These are phyloP conservation scores for Gryllus bimaculatus DNA, from an alignment of 1,140 invertebrate species.

Conservation along the genomic window DNA sequence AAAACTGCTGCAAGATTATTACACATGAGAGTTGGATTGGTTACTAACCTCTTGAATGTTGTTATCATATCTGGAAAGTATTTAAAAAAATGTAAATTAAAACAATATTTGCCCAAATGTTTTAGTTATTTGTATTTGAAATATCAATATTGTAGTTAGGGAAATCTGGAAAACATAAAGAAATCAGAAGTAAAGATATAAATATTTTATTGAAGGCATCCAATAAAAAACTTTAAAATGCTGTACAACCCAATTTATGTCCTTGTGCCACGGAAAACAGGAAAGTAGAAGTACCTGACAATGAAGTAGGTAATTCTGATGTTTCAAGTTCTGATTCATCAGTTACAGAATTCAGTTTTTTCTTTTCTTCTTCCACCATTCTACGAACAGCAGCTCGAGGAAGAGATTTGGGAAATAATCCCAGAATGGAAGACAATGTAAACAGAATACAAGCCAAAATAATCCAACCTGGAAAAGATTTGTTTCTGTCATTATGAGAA, in stretches of 20 bases:
- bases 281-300: not conserved
- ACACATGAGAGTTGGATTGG: slow-evolving; percentile 47
- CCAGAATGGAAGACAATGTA: slow-evolving; percentile 41
- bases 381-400: slow-evolving; percentile 38
- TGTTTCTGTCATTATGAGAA: too few species aligned
- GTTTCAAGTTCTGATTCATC: slow-evolving; percentile 18
- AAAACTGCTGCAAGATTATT: slow-evolving; percentile 46
- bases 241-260: too few species aligned
- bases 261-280: too few species aligned
- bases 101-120: not conserved
- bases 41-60: slow-evolving; percentile 38
- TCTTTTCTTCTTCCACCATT: slow-evolving; percentile 25
- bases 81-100: not conserved
- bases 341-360: slow-evolving; percentile 14
- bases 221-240: too few species aligned
- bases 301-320: slow-evolving; percentile 25
- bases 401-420: slow-evolving; percentile 47
- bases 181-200: too few species aligned
- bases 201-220: too few species aligned
- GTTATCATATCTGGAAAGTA: slow-evolving; percentile 22
- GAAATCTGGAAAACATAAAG: too few species aligned
- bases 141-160: too few species aligned
- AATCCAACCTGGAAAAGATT: slow-evolving; percentile 43
- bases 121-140: not conserved
- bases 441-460: slow-evolving; percentile 43